These are phyloP conservation scores for Mungos mungo DNA, from an alignment of 2,113 vertebrate genomes.

Conservation along the genomic window DNA sequence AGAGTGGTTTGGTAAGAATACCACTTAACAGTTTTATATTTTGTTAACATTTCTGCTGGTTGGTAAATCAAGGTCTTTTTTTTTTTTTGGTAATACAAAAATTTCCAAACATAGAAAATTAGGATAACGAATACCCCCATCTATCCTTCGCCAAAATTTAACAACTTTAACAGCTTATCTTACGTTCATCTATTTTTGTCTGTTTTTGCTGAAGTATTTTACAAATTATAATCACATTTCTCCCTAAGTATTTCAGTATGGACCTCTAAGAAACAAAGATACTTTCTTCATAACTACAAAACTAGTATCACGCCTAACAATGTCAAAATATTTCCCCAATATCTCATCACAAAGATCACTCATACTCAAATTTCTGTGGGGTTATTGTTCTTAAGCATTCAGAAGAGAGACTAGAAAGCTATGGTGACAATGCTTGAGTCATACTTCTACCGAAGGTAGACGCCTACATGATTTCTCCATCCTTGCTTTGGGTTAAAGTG, in stretches of 20 bases:
- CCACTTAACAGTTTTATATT: not conserved
- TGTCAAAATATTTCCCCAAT: conserved; percentile 3
- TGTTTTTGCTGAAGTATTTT: not conserved
- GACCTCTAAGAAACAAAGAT: not conserved
- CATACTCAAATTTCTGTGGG: not conserved
- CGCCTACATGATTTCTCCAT: not conserved
- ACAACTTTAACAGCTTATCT: not conserved
- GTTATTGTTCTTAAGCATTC: not conserved
- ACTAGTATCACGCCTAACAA: not conserved
- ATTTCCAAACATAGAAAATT: not conserved
- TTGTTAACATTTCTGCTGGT: not conserved
- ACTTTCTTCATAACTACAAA: not conserved
- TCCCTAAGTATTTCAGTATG: not conserved
- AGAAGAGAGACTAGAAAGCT: not conserved
- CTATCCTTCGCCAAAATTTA: not conserved
- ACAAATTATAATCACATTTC: conserved; percentile 1
- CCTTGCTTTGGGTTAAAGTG: not conserved
- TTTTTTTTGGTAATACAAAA: not conserved
- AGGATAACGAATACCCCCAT: not conserved
- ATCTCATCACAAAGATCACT: not conserved
- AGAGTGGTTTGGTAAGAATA: not conserved
- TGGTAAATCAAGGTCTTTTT: not conserved
- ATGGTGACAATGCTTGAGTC: not conserved
- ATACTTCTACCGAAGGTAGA: not conserved
- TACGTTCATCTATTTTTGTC: not conserved